Evolutionary conservation across 2,113 vertebrate species (phyloP), one percentile per base, ranked within the genome.

Genomic region (Ursus arctos): DNA sequence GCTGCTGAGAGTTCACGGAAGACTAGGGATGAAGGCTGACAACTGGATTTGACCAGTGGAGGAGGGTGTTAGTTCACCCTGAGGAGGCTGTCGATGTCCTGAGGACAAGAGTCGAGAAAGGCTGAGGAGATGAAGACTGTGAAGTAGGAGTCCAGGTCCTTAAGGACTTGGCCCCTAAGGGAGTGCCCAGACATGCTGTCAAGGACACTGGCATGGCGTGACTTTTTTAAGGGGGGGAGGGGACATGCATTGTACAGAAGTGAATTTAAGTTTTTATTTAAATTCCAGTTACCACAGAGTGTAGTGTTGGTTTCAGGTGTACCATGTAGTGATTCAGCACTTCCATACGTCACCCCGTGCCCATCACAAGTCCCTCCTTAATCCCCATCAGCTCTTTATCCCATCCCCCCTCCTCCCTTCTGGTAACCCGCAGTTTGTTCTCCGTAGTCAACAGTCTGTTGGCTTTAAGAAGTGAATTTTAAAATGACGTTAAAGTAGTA

Each of bases 401-500:
- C 36, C 69, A 11, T 72, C n/a, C 22, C 36, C 69, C 65, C n/a
- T 14, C 71, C 71, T 43, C 40, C 36, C 22, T 26, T 43, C 71
- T 24, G 71, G 71, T 74, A 43, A 74, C 40, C 40, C 24, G 22
- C 40, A 43, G 71, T 43, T 43, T 74, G 36, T 72, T 24, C 71
- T 43, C 71, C 36, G 10, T 26, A 43, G 71, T 74, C 26, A 43
- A 43, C 21, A 26, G 33, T 74, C 71, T 74, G 36, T 74, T 74
- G 22, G 71, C 7, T 43, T 43, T 74, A 43, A 43, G 40, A 74
- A 74, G 71, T 74, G 40, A 43, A 74, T 74, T 74, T 74, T 74
- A 43, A 92, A 82, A 88, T 71, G 43, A 81, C 61, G 67, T 81
- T 63, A n/a, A 80, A 80, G 28, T 47, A 82, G 22, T 53, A 84